Conservation (phyloP, 2,797 vertebrate genomes). For the Microtus californicus region DNA sequence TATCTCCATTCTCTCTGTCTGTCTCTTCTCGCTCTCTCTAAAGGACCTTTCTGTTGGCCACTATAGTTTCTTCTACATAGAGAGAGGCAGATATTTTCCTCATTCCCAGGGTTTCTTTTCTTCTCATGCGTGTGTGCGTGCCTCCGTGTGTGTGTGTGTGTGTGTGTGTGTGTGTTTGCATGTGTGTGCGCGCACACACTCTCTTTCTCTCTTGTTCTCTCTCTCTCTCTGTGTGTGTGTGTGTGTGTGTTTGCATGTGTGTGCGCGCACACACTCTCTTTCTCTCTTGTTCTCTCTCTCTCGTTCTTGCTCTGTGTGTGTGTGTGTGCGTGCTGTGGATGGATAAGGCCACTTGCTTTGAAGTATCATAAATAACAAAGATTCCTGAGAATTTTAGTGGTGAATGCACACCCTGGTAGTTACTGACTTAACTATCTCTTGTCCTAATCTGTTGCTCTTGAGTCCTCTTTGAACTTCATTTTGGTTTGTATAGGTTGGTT, state of each 20-base stretch:
- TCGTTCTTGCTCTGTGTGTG: too few relatives aligned
- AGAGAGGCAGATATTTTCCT: not conserved
- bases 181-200: too few relatives aligned
- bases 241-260: too few relatives aligned
- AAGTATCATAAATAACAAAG: not conserved
- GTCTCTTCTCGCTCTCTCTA: not conserved
- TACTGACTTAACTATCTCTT: not conserved
- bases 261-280: too few relatives aligned
- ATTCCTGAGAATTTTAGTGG: not conserved
- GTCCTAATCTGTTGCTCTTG: not conserved
- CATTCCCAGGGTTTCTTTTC: not conserved
- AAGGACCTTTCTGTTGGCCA: not conserved
- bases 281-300: too few relatives aligned
- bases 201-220: too few relatives aligned
- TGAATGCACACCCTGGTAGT: not conserved
- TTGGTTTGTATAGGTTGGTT: not conserved
- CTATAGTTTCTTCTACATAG: not conserved
- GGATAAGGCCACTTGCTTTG: not conserved
- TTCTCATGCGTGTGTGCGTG: not conserved
- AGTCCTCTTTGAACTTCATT: not conserved
- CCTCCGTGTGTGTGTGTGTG: too few relatives aligned
- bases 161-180: too few relatives aligned
- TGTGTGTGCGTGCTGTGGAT: too few relatives aligned
- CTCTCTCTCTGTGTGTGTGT: too few relatives aligned
- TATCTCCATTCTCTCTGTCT: not conserved